These are phyloP conservation scores for Nasonia vitripennis DNA, from an alignment of 1,140 invertebrate genomes.

Conservation along the genomic window DNA sequence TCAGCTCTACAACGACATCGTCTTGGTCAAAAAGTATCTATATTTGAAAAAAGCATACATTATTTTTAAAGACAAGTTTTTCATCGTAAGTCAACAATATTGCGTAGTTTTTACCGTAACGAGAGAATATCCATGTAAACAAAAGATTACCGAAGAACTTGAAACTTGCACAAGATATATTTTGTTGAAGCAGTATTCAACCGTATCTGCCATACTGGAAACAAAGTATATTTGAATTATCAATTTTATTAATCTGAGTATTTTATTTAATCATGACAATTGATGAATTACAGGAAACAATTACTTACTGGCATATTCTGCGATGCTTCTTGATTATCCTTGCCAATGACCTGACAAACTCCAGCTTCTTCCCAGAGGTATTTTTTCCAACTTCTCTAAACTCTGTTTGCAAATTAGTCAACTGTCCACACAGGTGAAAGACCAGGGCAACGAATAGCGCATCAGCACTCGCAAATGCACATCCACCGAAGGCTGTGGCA, in stretches of 20 bases:
- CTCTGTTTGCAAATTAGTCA: constrained; percentile 52
- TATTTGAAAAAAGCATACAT: too few species aligned
- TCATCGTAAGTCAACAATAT: too few species aligned
- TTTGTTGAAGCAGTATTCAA: constrained; percentile 38
- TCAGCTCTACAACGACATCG: background rate
- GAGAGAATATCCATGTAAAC: constrained; percentile 33
- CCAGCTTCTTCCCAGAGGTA: background rate
- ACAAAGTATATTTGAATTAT: too few species aligned
- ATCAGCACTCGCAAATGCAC: constrained; percentile 70
- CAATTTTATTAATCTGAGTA: too few species aligned
- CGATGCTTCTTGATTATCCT: background rate
- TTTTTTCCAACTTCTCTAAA: background rate
- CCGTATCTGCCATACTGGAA: constrained; percentile 26
- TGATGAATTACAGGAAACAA: too few species aligned
- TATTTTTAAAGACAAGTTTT: too few species aligned
- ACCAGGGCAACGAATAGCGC: constrained; percentile 69
- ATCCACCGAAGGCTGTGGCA: constrained; percentile 64
- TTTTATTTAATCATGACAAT: too few species aligned
- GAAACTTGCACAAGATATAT: constrained; percentile 39
- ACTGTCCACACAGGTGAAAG: constrained; percentile 70
- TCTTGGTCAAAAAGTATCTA: too few species aligned
- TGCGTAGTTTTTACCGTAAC: background rate
- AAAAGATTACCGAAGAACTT: constrained; percentile 14
- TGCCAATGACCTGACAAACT: background rate
- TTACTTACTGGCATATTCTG: background rate